phyloP scores from a whole-genome alignment of 2,888 invertebrate genomes.

The Esperia sulphurella region DNA sequence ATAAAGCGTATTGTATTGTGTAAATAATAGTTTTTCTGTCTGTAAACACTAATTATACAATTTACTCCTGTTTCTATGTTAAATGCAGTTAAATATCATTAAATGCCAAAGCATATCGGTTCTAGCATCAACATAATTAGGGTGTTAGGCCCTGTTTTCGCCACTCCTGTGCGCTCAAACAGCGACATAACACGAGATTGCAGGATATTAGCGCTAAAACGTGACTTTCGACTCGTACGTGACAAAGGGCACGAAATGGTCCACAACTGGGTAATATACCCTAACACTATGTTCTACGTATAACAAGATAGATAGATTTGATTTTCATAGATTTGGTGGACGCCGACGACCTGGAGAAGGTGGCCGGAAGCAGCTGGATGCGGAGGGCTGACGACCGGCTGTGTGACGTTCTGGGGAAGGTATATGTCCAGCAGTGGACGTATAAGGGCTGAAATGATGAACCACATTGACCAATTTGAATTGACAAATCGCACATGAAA shows the following conservation, averaged over 20 bases:
- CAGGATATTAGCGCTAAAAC: background rate
- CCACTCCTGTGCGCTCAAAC: slow-evolving; percentile 6
- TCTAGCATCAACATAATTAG: slow-evolving; percentile 10
- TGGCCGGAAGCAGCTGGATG: too few species aligned
- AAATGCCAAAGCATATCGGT: slow-evolving; percentile 8
- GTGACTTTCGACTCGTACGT: slow-evolving; percentile 27
- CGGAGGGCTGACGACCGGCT: too few species aligned
- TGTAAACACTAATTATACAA: slow-evolving; percentile 7
- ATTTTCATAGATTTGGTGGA: background rate
- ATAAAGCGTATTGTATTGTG: too few species aligned
- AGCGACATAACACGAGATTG: slow-evolving; percentile 2
- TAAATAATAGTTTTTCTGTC: too few species aligned
- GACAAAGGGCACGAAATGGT: slow-evolving; percentile 24
- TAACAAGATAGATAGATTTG: background rate
- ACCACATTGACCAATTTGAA: too few species aligned
- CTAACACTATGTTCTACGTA: slow-evolving; percentile 7
- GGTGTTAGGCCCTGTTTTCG: slow-evolving; percentile 6
- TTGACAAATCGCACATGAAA: too few species aligned
- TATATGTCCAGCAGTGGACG: too few species aligned
- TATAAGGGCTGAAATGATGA: too few species aligned
- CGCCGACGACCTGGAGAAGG: too few species aligned
- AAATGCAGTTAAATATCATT: slow-evolving; percentile 7
- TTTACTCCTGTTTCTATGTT: slow-evolving; percentile 1
- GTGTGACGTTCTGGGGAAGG: too few species aligned
- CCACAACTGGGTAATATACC: slow-evolving; percentile 28